These are phyloP conservation scores for Pterobdella sp. DNA, from an alignment of 2,888 invertebrate genomes.

Conservation along the genomic window DNA sequence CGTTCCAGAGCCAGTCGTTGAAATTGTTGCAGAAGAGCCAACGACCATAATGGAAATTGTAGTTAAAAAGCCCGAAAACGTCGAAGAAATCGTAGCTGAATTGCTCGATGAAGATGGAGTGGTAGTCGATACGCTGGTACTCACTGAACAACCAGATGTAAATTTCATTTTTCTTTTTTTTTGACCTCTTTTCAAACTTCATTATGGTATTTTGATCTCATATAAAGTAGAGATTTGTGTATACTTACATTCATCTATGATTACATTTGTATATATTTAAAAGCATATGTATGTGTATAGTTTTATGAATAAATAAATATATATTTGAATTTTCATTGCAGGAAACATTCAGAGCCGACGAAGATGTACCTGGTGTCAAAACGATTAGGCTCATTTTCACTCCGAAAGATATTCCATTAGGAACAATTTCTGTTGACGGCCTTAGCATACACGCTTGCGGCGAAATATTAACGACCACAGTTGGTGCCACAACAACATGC, in stretches of 20 bases:
- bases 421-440: not conserved
- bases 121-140: not conserved
- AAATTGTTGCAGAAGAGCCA: not conserved
- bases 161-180: not conserved
- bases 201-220: too few relatives aligned
- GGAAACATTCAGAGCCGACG: not conserved
- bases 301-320: too few relatives aligned
- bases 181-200: too few relatives aligned
- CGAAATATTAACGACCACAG: not conserved
- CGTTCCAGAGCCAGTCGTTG: not conserved
- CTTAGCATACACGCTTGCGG: not conserved
- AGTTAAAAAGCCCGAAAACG: not conserved
- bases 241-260: not conserved
- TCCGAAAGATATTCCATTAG: not conserved
- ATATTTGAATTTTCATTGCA: too few relatives aligned
- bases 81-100: not conserved
- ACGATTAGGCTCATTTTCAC: not conserved
- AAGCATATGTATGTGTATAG: too few relatives aligned
- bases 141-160: not conserved
- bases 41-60: conserved; percentile 12
- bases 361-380: not conserved
- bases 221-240: not conserved
- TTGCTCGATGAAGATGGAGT: not conserved
- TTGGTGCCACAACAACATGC: not conserved
- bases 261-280: not conserved